Conservation (phyloP, 2,113 vertebrate genomes). For the Prinia subflava region DNA sequence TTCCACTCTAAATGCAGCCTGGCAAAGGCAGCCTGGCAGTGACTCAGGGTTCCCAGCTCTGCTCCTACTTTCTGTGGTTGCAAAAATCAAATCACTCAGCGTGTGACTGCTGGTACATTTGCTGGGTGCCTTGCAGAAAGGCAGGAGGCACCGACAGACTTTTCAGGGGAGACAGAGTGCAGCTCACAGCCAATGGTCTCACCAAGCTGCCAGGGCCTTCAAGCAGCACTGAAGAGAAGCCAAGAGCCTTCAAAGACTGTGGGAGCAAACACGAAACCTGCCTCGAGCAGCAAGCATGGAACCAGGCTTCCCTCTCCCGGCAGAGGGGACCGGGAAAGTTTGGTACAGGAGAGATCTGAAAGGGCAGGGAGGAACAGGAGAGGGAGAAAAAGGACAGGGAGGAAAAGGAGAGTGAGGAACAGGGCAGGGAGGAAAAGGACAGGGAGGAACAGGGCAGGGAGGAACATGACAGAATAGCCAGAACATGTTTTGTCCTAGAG, state of each 20-base stretch:
- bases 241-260: not conserved
- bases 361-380: not conserved
- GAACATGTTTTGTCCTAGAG: not conserved
- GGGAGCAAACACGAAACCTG: not conserved
- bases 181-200: not conserved
- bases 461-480: not conserved
- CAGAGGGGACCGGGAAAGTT: not conserved
- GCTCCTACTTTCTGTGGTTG: not conserved
- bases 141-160: not conserved
- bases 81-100: not conserved
- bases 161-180: not conserved
- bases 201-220: not conserved
- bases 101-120: not conserved
- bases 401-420: not conserved
- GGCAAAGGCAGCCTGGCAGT: not conserved
- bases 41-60: not conserved
- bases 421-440: not conserved
- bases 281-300: not conserved
- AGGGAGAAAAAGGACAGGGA: too few species aligned
- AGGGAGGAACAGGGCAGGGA: too few species aligned
- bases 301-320: not conserved
- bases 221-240: not conserved
- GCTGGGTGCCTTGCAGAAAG: not conserved
- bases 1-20: not conserved
- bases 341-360: not conserved